These are phyloP conservation scores for Flexamia atlantica DNA, from an alignment of 2,888 invertebrate genomes.

Conservation along the genomic window DNA sequence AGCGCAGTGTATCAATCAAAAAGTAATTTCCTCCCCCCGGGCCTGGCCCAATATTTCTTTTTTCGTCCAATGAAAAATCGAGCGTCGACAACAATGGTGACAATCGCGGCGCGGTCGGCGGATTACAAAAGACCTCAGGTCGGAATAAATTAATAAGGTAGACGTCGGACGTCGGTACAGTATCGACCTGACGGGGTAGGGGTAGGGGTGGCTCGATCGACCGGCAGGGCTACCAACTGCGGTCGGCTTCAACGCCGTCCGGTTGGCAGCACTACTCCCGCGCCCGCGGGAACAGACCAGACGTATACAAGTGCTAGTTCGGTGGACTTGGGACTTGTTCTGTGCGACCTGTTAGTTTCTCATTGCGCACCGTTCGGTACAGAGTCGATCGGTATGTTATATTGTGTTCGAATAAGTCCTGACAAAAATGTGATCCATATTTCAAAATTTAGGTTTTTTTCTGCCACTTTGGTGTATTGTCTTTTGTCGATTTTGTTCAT, in stretches of 20 bases:
- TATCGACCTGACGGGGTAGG: not conserved
- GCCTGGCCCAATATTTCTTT: not conserved
- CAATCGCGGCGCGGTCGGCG: not conserved
- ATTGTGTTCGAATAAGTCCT: not conserved
- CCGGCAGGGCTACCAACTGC: slow-evolving; percentile 10
- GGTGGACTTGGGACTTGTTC: not conserved
- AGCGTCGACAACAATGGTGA: not conserved
- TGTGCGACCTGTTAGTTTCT: slow-evolving; percentile 1
- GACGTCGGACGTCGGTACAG: not conserved
- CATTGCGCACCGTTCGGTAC: not conserved
- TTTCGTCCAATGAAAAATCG: slow-evolving; percentile 4
- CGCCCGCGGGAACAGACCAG: slow-evolving; percentile 10
- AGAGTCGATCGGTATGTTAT: not conserved
- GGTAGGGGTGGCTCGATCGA: slow-evolving; percentile 29
- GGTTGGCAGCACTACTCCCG: slow-evolving; percentile 14
- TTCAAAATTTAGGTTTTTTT: no score
- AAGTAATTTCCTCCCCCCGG: not conserved
- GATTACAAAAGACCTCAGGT: slow-evolving; percentile 32
- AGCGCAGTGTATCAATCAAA: not conserved
- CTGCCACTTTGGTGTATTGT: no score
- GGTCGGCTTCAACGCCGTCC: slow-evolving; percentile 2
- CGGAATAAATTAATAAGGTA: slow-evolving; percentile 36
- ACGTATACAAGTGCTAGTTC: slow-evolving; percentile 16
- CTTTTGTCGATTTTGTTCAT: no score
- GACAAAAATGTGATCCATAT: slow-evolving; percentile 13